Base-by-base conservation (phyloP, 2,888 invertebrate species). In the Drosophila paranaensis region DNA sequence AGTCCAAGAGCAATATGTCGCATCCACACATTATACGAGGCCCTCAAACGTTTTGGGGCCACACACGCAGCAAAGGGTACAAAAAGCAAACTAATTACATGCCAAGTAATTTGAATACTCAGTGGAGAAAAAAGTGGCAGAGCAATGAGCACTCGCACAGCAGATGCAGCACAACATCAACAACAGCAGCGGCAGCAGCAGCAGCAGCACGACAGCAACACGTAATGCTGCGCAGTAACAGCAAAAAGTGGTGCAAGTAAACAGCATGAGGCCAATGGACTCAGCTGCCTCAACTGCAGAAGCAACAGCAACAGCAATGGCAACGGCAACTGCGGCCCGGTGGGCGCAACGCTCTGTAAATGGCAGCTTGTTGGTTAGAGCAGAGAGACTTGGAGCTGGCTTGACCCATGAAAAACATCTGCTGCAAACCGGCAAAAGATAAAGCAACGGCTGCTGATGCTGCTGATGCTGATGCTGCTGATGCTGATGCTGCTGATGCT, bases 251-350 rank as follows among this genome's bases (percentile, higher is more conserved):
- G 88, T 88, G 90, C 90, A 88, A 90, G 82, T 80, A 72, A 88
- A 83, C 74, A 86, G 87, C 90, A 85, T 87, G 87, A 78, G 85
- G 85, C 90, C 90, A 85, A 90, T 90, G 85, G 80, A 90, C 85
- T 88, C 82, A 20, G 25, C 57, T 66, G 27, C 60, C 58, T 16
- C 50, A 16, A 51, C 67, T 37, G 40, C 71, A 55, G 25, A 64
- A 9, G 8, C 40, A n/a, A 2, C 40, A 3, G 8, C 69, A 61
- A 33, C 30, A 8, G 30, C 30, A 8, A 33, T 8, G 30, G 20
- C 66, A 33, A 50, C 33, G 48, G 48, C 48, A 16, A 50, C 48
- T 6, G 43, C 57, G 45, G 55, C 62, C 50, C 56, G 79, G 66
- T 50, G 64, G 51, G 63, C 63, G 71, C 80, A 78, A 79, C 67